Evolutionary conservation across 2,797 vertebrate species (phyloP), one percentile per base, ranked within the genome.

Genomic region (Anomalospiza imberbis): DNA sequence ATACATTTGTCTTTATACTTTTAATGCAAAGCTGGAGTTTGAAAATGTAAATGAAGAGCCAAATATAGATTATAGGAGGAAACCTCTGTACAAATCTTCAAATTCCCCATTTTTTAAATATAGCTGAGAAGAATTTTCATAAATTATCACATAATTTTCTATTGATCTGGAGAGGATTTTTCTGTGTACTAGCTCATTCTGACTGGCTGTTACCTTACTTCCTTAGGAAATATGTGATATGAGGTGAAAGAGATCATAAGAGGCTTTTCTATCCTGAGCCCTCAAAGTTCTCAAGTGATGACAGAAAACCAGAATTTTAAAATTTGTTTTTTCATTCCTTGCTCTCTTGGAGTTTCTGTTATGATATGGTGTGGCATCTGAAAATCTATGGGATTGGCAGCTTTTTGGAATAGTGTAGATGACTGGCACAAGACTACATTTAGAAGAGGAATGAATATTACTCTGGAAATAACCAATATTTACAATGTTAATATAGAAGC

Each of bases 401-500:
- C 25, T 72, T 74, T 77, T 55, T 44, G 25, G 54, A 74, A 55
- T 29, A 58, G 26, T 24, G 20, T 28, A 65, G 65, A 72, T 68
- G 79, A 42, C 50, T 63, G 57, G 42, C 54, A 80, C 26, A 22
- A 71, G 79, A 71, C 38, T 85, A 74, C 42, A 34, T 36, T n/a
- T 31, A 68, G 67, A 72, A 87, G 32, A 87, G 26, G 47, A 67
- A 38, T 65, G 29, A 74, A 44, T 82, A 58, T 79, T 73, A 62
- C 32, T 57, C 38, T 50, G 42, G 45, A 36, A 68, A 88, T 68
- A 76, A 79, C 45, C 34, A 88, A 77, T 65, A 36, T 71, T 83
- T 71, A 85, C 25, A 87, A 10, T 66, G 29, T 89, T 88, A 83
- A 83, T 77, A 94, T n/a, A 77, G 72, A 89, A 89, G 61, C 50